Conservation (phyloP, 53 echinoderm and acorn worm species). For the Crossaster papposus region DNA sequence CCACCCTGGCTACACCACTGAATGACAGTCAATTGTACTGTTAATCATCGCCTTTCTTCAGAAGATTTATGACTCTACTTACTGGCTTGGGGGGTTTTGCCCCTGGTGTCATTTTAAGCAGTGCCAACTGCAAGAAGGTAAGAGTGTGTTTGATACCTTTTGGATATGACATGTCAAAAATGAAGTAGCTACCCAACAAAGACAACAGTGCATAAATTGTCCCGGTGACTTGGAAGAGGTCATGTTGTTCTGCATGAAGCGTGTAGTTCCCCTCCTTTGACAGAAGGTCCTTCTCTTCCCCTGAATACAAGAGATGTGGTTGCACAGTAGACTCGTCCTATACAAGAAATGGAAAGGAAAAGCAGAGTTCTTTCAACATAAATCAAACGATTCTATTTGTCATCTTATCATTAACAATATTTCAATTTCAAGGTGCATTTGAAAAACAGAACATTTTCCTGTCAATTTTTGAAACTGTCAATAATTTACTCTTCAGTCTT, state of each 20-base stretch:
- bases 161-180: conserved; percentile 32
- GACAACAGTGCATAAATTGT: not conserved
- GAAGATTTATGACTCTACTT: conserved; percentile 31
- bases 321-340: conserved; percentile 20
- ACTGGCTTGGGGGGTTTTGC: conserved; percentile 18
- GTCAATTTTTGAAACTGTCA: too few relatives aligned
- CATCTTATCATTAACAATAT: not conserved
- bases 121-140: not conserved
- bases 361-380: not conserved
- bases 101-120: conserved; percentile 17
- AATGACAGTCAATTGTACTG: not conserved
- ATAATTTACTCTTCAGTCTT: too few relatives aligned
- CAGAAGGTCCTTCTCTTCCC: too few relatives aligned
- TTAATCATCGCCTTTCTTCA: not conserved
- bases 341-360: conserved; percentile 15
- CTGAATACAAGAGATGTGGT: not conserved
- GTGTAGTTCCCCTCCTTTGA: too few relatives aligned
- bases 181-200: conserved; percentile 6
- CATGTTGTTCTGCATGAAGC: too few relatives aligned
- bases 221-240: too few relatives aligned
- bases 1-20: too few relatives aligned
- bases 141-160: conserved; percentile 25
- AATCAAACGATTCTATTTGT: not conserved
- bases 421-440: not conserved
- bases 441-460: too few relatives aligned